Evolutionary conservation across 2,888 invertebrate genomes (phyloP).

Genomic region (Clepsis dumicolana): DNA sequence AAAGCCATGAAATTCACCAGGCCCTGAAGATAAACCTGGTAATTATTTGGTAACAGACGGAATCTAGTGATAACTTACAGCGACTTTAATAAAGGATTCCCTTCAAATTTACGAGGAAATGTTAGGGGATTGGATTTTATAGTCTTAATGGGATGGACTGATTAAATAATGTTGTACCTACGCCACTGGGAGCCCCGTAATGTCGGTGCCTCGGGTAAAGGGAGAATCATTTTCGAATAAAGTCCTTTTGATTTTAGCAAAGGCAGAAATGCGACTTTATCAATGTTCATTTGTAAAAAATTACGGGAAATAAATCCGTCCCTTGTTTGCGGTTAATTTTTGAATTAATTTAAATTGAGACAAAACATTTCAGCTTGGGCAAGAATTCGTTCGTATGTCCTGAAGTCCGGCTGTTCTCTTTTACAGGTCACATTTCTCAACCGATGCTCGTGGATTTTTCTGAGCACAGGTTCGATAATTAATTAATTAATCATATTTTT

Average conservation of each 20-base stretch:
- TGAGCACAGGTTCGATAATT: too few relatives aligned
- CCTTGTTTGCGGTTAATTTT: too few relatives aligned
- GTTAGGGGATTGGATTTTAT: constrained; percentile 14
- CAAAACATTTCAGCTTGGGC: too few relatives aligned
- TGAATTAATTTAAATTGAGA: too few relatives aligned
- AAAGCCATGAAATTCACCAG: constrained; percentile 21
- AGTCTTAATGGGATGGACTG: constrained; percentile 10
- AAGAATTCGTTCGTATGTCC: too few relatives aligned
- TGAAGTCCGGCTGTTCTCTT: too few relatives aligned
- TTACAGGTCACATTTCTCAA: too few relatives aligned
- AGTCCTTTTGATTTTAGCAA: background rate
- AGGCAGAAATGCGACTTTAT: too few relatives aligned
- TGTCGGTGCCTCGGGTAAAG: background rate
- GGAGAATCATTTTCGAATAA: background rate
- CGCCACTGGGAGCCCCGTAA: background rate
- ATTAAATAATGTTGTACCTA: constrained; percentile 3
- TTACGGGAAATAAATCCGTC: too few relatives aligned
- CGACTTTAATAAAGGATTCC: constrained; percentile 23
- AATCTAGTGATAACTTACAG: constrained; percentile 24
- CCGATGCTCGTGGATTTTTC: too few relatives aligned
- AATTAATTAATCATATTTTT: too few relatives aligned
- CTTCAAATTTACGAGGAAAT: background rate
- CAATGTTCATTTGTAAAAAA: too few relatives aligned
- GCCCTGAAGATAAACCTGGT: constrained; percentile 23
- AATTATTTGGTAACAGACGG: constrained; percentile 34